Base-by-base conservation (phyloP, 2,888 invertebrate genomes). In the Leptinotarsa peninsularis region DNA sequence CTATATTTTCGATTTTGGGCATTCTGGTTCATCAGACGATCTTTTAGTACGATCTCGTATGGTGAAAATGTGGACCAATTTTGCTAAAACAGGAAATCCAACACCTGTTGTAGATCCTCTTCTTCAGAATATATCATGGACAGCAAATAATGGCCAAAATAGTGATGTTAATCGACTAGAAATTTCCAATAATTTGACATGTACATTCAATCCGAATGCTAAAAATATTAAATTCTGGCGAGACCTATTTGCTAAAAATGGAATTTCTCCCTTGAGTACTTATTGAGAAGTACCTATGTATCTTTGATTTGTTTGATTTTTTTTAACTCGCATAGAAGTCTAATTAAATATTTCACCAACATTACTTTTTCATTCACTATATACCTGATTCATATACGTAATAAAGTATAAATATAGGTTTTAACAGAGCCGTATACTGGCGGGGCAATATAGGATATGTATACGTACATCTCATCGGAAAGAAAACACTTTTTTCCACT, bases 51-150 rank as follows among this genome's bases (percentile, higher is more conserved):
- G 77, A 49, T n/a, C 50, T 3, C 60, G 79, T 17, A 77, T 81
- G 76, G 67, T 79, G 14, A 77, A 52, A 66, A 54, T 82, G 71
- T 80, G 79, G 78, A 79, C 81, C 1, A 82, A 82, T 71, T 82
- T 82, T 63, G 80, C 76, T 10, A 82, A 81, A 74, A 49, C 73
- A 14, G 76, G 78, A 21, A 72, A 77, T 49, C 58, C 82, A n/a
- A 82, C 82, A 2, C 82, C 82, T 0, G 14, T 14, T 4, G 15
- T 17, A 21, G 79, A 81, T 17, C 50, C 67, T 3, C 69, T 79
- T 49, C 72, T 82, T 23, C 58, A 81, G 18, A 71, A 79, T 27
- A 63, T 71, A 4, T 71, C 66, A 17, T 81, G 81, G 81, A 21
- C 60, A 49, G n/a, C 66, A 14, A 66, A 63, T 17, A 17, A 5